Evolutionary conservation across 1,140 invertebrate genomes (phyloP).

Genomic region (Megalonaias nervosa): DNA sequence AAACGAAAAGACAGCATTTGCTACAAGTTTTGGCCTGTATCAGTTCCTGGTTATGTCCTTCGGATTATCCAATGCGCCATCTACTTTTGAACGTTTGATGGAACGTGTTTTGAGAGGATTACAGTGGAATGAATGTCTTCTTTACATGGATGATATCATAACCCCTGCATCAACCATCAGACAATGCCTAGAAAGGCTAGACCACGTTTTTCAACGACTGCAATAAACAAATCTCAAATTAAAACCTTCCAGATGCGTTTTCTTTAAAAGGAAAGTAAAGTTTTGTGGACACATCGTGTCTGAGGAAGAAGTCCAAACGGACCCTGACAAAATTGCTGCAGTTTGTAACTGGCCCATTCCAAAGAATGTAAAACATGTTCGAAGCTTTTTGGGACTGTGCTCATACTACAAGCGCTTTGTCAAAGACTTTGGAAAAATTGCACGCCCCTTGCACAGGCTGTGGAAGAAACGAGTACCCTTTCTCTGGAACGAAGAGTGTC

Average conservation of each 20-base stretch:
- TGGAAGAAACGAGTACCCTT: slow-evolving; percentile 4
- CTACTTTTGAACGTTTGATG: slow-evolving; percentile 10
- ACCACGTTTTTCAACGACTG: slow-evolving; percentile 2
- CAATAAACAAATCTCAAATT: slow-evolving; percentile 3
- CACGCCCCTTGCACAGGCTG: background rate
- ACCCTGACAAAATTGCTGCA: slow-evolving; percentile 4
- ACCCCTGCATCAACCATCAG: background rate
- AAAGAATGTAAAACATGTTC: background rate
- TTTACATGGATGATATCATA: slow-evolving; percentile 18
- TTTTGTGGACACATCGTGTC: slow-evolving; percentile 3
- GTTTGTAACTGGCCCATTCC: background rate
- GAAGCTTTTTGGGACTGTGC: slow-evolving; percentile 3
- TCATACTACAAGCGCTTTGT: slow-evolving; percentile 1
- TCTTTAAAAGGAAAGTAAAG: slow-evolving; percentile 6
- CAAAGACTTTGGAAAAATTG: background rate
- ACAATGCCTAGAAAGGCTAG: background rate
- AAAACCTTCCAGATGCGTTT: slow-evolving; percentile 11
- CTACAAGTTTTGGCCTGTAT: slow-evolving; percentile 8
- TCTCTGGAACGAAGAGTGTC: slow-evolving; percentile 1
- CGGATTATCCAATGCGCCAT: background rate
- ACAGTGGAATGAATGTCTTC: slow-evolving; percentile 13
- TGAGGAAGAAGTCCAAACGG: slow-evolving; percentile 7
- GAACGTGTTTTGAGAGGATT: slow-evolving; percentile 3
- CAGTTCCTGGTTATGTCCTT: slow-evolving; percentile 18
- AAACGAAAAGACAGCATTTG: slow-evolving; percentile 8